Evolutionary conservation across 2,888 invertebrate genomes (phyloP), one percentile per base, ranked within the genome.

Genomic region (Amphipoea oculea): DNA sequence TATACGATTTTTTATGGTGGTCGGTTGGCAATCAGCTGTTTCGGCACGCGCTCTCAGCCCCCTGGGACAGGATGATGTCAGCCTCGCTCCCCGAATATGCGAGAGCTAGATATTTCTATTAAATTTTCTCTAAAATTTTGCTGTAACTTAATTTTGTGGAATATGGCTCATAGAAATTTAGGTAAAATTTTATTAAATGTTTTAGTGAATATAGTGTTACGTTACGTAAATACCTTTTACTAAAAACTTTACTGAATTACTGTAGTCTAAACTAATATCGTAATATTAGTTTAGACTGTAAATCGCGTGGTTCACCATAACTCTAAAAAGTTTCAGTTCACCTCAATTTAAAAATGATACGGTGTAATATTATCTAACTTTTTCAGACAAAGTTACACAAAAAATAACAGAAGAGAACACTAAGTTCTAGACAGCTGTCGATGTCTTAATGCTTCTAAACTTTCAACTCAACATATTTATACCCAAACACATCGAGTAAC

Each of bases 1-100:
- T 92, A 91, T 93, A 92, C 90, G 89, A 90, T 94, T 96, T 96
- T 96, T 96, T 96, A 96, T 95, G 95, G 94, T 94, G 94, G 94
- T 93, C 93, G 94, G 91, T 90, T 92, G 94, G 95, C 95, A 96
- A 96, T 96, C 96, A 96, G 96, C 96, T 96, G 96, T 96, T 96
- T 94, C 92, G 95, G 96, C 96, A 96, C 96, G 95, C 95, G 95
- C 90, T 88, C 92, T 89, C 90, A 91, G 92, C 93, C 94, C 94
- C 94, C 94, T 91, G 91, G 94, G 95, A 94, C 91, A 91, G 90
- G 92, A 91, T 94, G 95, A 94, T 93, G 95, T 95, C 94, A 94
- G 93, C 93, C 92, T 91, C 93, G 90, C 89, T 90, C 90, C 91
- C 87, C 89, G 84, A 86, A 88, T 85, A 90, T 90, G 91, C 91